These are phyloP conservation scores for Microtus californicus DNA, from an alignment of 2,797 vertebrate genomes.

Conservation along the genomic window DNA sequence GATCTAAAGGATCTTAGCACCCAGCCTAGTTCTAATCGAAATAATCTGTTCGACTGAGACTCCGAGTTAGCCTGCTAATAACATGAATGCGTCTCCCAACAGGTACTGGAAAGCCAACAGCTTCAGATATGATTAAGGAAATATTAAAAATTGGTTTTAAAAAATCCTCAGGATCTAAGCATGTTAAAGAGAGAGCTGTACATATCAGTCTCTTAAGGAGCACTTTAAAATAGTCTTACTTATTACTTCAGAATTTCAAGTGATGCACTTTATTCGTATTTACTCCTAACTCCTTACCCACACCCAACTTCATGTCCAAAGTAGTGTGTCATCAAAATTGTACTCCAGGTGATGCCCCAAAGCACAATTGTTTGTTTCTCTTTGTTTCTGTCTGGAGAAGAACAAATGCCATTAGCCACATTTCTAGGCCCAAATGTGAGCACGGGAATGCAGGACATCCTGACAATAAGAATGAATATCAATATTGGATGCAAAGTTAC, in stretches of 20 bases:
- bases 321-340: not conserved
- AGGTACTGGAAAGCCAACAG: not conserved
- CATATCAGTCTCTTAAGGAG: not conserved
- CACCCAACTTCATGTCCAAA: not conserved
- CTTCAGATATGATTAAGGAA: conserved; percentile 32
- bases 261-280: not conserved
- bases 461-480: not conserved
- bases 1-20: not conserved
- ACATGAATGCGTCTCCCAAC: conserved; percentile 1
- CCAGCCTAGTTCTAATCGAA: not conserved
- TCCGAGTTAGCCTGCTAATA: not conserved
- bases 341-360: not conserved
- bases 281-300: not conserved
- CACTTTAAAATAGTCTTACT: not conserved
- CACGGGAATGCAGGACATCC: not conserved
- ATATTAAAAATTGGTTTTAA: not conserved
- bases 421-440: conserved; percentile 27
- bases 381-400: not conserved
- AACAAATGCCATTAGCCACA: not conserved
- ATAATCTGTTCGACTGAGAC: not conserved
- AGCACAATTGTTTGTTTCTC: not conserved
- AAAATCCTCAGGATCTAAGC: not conserved
- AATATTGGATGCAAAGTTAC: not conserved
- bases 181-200: not conserved
- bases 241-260: not conserved